Percentiles rank a stretch among this genome's conserved stretches.
phyloP scores from a whole-genome alignment of 2,113 vertebrate genomes.

The Cyprichromis sp. region DNA sequence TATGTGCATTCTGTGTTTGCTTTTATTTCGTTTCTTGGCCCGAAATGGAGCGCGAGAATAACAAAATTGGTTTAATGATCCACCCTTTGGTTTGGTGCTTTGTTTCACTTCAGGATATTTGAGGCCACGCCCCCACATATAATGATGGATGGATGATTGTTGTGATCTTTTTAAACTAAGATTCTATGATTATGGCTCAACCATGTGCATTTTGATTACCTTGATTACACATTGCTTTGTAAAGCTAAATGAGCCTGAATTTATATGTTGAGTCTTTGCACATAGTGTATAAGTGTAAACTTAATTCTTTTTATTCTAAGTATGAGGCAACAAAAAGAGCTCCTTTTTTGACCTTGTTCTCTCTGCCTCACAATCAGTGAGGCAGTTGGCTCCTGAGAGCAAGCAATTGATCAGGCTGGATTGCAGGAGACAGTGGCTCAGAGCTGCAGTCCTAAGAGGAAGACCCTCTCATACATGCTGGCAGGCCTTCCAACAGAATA shows the following conservation, averaged over 20 bases:
- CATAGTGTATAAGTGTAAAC: background rate
- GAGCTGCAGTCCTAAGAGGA: slow-evolving; percentile 50
- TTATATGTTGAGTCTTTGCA: background rate
- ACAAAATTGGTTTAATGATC: background rate
- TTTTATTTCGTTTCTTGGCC: background rate
- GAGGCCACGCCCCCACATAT: background rate
- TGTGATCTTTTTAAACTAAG: background rate
- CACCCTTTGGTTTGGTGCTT: background rate
- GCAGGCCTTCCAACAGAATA: slow-evolving; percentile 74
- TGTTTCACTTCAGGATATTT: background rate
- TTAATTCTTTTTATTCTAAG: slow-evolving; percentile 9
- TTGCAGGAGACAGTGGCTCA: slow-evolving; percentile 61
- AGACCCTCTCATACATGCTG: slow-evolving; percentile 53
- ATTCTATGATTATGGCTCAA: background rate
- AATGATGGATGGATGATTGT: background rate
- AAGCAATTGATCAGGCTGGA: slow-evolving; percentile 64
- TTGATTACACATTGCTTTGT: background rate
- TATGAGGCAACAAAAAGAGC: background rate
- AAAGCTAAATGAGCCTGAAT: background rate
- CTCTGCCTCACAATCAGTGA: background rate
- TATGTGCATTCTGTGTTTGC: background rate
- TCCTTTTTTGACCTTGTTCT: background rate
- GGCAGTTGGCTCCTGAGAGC: slow-evolving; percentile 23
- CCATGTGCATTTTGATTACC: background rate
- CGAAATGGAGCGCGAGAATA: background rate